These are phyloP conservation scores for Lepus europaeus DNA, from an alignment of 2,113 vertebrate genomes.

Conservation along the genomic window DNA sequence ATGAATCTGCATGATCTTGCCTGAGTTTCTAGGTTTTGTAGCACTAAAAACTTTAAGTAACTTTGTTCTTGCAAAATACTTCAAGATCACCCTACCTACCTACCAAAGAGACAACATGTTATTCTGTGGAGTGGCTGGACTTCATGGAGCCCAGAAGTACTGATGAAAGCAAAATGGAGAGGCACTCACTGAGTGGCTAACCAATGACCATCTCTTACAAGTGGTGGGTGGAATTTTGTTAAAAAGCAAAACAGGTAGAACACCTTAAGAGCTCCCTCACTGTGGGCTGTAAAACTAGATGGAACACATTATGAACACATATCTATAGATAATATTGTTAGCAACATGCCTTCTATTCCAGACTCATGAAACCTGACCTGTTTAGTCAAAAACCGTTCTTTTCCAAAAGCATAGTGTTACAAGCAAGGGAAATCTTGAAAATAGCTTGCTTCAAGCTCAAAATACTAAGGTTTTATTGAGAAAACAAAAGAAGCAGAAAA, in stretches of 20 bases:
- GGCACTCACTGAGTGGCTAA: accelerated
- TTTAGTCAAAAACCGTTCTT: not conserved
- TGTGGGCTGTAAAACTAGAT: not conserved
- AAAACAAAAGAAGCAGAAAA: not conserved
- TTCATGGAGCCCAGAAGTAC: not conserved
- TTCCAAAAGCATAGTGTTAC: not conserved
- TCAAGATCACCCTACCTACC: not conserved
- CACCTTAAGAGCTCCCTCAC: not conserved
- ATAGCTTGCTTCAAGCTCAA: not conserved
- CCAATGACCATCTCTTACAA: not conserved
- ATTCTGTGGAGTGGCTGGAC: not conserved
- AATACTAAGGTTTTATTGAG: not conserved
- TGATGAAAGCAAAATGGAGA: not conserved
- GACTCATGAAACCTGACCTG: not conserved
- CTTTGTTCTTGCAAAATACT: slow-evolving; percentile 64
- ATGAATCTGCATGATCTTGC: slow-evolving; percentile 78
- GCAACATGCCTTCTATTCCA: not conserved
- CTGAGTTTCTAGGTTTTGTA: slow-evolving; percentile 79
- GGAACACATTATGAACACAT: not conserved
- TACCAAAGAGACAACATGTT: slow-evolving; percentile 36
- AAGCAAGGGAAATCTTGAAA: slow-evolving; percentile 11
- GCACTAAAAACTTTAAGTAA: slow-evolving; percentile 77
- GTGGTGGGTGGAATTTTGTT: not conserved
- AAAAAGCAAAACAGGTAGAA: not conserved
- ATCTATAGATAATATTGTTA: not conserved